A percentile compares a stretch with the other conserved stretches of the same genome.
These are phyloP conservation scores for Paguma larvata DNA, from an alignment of 2,797 vertebrate species.

Conservation along the genomic window DNA sequence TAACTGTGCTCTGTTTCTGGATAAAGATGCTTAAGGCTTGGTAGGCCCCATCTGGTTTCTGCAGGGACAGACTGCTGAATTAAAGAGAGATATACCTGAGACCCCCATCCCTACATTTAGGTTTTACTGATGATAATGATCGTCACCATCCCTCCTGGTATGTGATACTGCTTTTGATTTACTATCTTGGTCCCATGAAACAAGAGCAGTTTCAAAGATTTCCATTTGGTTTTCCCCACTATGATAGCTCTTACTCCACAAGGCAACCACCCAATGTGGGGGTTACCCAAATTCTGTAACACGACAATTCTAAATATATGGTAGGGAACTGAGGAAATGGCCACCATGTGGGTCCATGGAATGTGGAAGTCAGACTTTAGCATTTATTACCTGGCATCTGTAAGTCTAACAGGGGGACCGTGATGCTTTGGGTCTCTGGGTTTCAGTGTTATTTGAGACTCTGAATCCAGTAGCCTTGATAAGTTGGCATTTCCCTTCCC, in stretches of 20 bases:
- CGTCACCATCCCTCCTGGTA: background rate
- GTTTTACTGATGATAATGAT: background rate
- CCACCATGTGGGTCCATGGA: background rate
- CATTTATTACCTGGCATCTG: background rate
- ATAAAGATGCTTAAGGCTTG: conserved; percentile 27
- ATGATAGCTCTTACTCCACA: background rate
- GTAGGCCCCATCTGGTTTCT: background rate
- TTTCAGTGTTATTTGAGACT: background rate
- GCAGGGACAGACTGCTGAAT: background rate
- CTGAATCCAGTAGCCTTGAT: background rate
- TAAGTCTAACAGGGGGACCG: background rate
- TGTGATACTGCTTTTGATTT: background rate
- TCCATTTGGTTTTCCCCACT: background rate
- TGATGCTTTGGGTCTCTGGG: background rate
- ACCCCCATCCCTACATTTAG: background rate
- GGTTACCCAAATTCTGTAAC: background rate
- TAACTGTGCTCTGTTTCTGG: background rate
- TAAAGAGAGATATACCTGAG: background rate
- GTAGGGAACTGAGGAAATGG: background rate
- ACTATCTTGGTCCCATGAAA: background rate
- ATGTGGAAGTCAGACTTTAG: background rate
- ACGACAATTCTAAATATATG: background rate
- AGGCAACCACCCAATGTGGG: background rate
- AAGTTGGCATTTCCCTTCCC: background rate
- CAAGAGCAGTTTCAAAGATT: background rate